Evolutionary conservation across 1,140 invertebrate genomes (phyloP).

Genomic region (Aphelinus atriplicis): DNA sequence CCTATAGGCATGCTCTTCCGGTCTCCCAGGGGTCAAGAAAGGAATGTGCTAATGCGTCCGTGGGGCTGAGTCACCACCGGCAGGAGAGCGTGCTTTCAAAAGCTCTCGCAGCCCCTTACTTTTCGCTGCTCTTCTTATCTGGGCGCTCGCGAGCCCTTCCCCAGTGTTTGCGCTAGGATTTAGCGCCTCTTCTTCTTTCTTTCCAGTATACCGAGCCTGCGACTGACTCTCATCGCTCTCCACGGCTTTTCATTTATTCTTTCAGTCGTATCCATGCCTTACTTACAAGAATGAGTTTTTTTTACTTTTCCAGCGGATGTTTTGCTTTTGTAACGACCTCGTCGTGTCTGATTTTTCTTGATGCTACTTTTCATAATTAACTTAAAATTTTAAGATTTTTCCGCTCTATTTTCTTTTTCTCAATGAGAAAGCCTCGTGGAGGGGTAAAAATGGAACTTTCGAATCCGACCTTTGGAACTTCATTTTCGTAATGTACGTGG

Average conservation of each 20-base stretch:
- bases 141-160: background rate
- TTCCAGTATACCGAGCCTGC: background rate
- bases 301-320: background rate
- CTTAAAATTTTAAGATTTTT: background rate
- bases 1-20: no score
- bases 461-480: no score
- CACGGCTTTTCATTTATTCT: background rate
- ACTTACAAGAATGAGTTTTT: no score
- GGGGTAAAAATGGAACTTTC: no score
- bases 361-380: constrained; percentile 19
- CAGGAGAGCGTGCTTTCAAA: background rate
- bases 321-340: background rate
- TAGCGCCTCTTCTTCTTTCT: background rate
- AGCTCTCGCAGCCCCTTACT: background rate
- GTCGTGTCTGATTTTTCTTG: constrained; percentile 4
- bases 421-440: no score
- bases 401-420: no score
- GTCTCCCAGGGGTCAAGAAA: background rate
- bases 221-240: background rate
- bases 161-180: constrained; percentile 6
- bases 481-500: no score
- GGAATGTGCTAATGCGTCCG: constrained; percentile 10
- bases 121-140: background rate
- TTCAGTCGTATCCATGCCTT: background rate
- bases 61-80: no score